Conservation (phyloP, 2,888 invertebrate species). For the Latheticus oryzae region DNA sequence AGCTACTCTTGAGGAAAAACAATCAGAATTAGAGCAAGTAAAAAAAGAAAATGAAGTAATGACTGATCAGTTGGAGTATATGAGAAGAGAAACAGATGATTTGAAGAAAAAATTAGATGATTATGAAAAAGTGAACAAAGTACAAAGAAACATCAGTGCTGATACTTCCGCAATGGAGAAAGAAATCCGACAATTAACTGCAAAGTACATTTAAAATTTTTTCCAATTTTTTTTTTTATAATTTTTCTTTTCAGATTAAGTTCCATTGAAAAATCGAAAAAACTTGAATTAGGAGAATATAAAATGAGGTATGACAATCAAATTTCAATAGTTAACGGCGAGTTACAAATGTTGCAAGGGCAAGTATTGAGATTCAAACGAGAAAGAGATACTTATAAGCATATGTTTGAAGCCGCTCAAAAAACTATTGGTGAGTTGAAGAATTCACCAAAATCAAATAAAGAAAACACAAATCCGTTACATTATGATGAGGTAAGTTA, state of each 20-base stretch:
- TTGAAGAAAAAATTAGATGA: slow-evolving; percentile 83
- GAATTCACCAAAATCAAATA: slow-evolving; percentile 66
- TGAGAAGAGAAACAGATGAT: slow-evolving; percentile 83
- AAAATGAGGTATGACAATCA: slow-evolving; percentile 89
- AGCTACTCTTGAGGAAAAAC: slow-evolving; percentile 79
- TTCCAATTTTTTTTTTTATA: neutral
- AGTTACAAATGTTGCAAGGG: slow-evolving; percentile 83
- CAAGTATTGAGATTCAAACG: slow-evolving; percentile 85
- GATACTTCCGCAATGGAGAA: slow-evolving; percentile 81
- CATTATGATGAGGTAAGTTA: slow-evolving; percentile 77
- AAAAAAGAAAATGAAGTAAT: slow-evolving; percentile 76
- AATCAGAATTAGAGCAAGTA: slow-evolving; percentile 77
- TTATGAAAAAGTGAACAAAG: slow-evolving; percentile 85
- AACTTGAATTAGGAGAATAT: slow-evolving; percentile 82
- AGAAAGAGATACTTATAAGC: slow-evolving; percentile 89
- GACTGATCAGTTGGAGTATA: slow-evolving; percentile 78
- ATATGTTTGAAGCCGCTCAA: slow-evolving; percentile 89
- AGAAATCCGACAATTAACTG: slow-evolving; percentile 78
- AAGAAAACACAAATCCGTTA: slow-evolving; percentile 73
- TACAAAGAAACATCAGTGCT: slow-evolving; percentile 81
- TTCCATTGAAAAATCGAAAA: slow-evolving; percentile 78
- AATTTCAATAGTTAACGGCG: slow-evolving; percentile 82
- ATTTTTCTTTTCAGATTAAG: slow-evolving; percentile 58
- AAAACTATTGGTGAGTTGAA: slow-evolving; percentile 84
- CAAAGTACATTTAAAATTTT: slow-evolving; percentile 65